Conservation (phyloP, 2,113 vertebrate species). For the Mormyrus lacerda region DNA sequence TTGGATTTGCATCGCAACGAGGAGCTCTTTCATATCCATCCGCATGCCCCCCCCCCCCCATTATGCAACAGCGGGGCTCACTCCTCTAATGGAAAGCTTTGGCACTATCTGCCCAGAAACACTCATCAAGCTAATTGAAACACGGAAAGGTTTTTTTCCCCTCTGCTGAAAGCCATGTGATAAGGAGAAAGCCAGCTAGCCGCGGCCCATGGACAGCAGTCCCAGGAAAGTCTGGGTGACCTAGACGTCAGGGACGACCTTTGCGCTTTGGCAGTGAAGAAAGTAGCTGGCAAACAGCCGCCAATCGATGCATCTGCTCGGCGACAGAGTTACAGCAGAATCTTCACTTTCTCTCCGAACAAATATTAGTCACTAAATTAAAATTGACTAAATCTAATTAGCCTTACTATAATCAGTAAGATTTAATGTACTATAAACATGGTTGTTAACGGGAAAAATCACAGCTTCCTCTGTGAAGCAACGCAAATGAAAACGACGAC, state of each 20-base stretch:
- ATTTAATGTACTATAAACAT: constrained; percentile 9
- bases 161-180: constrained; percentile 1
- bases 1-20: constrained; percentile 7
- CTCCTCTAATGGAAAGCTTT: constrained; percentile 10
- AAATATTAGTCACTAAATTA: neutral
- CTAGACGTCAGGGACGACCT: constrained; percentile 34
- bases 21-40: constrained; percentile 5
- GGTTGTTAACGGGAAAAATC: neutral
- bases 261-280: constrained; percentile 21
- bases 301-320: constrained; percentile 28
- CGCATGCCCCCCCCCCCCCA: neutral
- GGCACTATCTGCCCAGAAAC: neutral
- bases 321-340: constrained; percentile 31
- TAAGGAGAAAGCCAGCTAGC: neutral
- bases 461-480: neutral
- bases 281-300: constrained; percentile 2
- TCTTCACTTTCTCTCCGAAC: constrained; percentile 24
- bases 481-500: neutral
- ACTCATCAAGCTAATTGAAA: constrained; percentile 27
- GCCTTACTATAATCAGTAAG: neutral
- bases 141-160: constrained; percentile 9
- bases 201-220: neutral
- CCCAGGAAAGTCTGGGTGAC: constrained; percentile 32
- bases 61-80: constrained; percentile 1
- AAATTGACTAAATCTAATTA: neutral